These are phyloP conservation scores for Meles meles DNA, from an alignment of 2,113 vertebrate genomes.

Conservation along the genomic window DNA sequence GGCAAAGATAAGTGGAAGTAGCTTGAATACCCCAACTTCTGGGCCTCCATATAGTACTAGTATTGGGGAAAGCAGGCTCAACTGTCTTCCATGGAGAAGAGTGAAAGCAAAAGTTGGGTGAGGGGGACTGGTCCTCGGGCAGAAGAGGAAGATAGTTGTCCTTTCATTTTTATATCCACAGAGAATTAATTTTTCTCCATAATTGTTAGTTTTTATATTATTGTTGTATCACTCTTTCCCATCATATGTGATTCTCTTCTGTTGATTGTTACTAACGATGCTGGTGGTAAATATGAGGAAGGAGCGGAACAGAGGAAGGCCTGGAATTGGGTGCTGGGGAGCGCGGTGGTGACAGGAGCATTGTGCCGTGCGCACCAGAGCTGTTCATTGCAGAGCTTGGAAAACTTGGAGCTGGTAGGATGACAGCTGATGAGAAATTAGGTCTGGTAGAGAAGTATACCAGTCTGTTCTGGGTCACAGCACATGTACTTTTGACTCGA, in stretches of 20 bases:
- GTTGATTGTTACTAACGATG: background rate
- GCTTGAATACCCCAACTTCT: background rate
- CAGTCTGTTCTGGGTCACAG: background rate
- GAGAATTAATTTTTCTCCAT: background rate
- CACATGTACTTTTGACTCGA: background rate
- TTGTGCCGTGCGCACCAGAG: rapidly evolving
- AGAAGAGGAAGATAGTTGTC: background rate
- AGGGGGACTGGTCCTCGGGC: background rate
- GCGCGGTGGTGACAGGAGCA: rapidly evolving
- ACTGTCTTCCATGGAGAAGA: background rate
- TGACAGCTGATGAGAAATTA: background rate
- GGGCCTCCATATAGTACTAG: background rate
- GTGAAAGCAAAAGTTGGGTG: background rate
- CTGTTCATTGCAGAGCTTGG: background rate
- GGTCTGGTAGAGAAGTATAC: background rate
- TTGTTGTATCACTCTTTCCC: background rate
- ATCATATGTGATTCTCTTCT: background rate
- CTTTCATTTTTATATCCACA: background rate
- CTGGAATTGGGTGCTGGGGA: background rate
- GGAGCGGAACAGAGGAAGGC: background rate
- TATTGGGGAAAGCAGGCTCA: background rate
- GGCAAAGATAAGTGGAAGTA: background rate
- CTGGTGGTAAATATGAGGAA: background rate
- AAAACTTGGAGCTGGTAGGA: background rate
- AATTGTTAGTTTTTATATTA: background rate